A percentile compares a stretch with the other conserved stretches of the same genome.
phyloP scores from a whole-genome alignment of 2,888 invertebrate species.

The Meloe dianella region DNA sequence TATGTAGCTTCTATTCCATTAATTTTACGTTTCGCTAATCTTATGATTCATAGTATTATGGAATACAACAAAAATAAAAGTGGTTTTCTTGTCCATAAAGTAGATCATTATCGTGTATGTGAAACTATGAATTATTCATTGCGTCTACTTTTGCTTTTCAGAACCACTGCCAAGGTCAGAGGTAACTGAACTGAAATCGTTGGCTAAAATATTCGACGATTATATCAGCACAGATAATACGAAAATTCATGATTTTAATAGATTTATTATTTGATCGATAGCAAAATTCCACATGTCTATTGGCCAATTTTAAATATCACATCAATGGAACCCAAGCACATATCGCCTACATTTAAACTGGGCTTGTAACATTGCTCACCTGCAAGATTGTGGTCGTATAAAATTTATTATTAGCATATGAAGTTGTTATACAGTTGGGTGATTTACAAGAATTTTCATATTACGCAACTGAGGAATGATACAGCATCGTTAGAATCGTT shows the following conservation, averaged over 20 bases:
- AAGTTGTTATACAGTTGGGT: background rate
- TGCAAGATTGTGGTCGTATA: constrained; percentile 7
- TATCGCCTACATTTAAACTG: constrained; percentile 4
- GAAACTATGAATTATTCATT: constrained; percentile 26
- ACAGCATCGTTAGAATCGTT: constrained; percentile 1
- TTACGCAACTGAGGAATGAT: background rate
- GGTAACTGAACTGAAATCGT: constrained; percentile 37
- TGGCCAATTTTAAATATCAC: background rate
- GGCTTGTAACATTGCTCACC: constrained; percentile 1
- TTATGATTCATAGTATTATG: constrained; percentile 14
- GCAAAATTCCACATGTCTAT: background rate
- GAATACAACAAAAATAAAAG: constrained; percentile 4
- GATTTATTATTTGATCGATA: background rate
- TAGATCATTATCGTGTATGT: constrained; percentile 39
- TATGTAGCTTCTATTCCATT: background rate
- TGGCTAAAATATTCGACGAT: background rate
- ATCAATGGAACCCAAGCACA: background rate
- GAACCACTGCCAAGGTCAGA: constrained; percentile 41
- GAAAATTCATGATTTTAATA: background rate
- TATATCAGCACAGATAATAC: background rate
- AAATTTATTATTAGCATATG: constrained; percentile 5
- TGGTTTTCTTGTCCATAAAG: constrained; percentile 12
- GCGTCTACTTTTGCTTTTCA: constrained; percentile 38
- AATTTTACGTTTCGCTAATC: constrained; percentile 9
- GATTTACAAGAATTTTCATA: constrained; percentile 5